Evolutionary conservation across 1,140 invertebrate genomes (phyloP).

Genomic region (Bactericera cockerelli): DNA sequence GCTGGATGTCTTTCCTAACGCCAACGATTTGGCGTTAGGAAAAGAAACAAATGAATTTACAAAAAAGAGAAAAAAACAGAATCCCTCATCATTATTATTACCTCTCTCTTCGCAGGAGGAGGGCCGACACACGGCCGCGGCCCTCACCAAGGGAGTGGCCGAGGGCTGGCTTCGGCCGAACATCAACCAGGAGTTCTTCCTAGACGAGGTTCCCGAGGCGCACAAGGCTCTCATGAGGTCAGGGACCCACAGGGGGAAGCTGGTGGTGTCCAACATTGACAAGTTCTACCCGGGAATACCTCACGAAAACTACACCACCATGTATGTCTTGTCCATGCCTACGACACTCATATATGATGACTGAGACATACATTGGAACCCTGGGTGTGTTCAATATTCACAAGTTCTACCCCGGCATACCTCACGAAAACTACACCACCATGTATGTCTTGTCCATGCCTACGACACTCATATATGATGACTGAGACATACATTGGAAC

Average conservation of each 20-base stretch:
- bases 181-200: constrained; percentile 31
- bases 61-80: too few relatives aligned
- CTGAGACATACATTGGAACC: constrained; percentile 26
- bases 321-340: neutral
- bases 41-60: too few relatives aligned
- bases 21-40: too few relatives aligned
- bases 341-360: neutral
- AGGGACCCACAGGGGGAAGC: constrained; percentile 26
- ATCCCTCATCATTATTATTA: too few relatives aligned
- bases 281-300: neutral
- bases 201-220: constrained; percentile 30
- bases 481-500: constrained; percentile 26
- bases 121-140: constrained; percentile 28
- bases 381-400: constrained; percentile 21
- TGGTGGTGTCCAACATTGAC: constrained; percentile 21
- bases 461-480: neutral
- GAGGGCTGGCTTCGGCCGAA: constrained; percentile 34
- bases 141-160: constrained; percentile 29
- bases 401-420: constrained; percentile 1
- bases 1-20: too few relatives aligned
- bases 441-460: neutral
- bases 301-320: neutral
- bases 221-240: constrained; percentile 27
- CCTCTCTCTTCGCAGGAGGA: constrained; percentile 28
- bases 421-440: neutral